These are phyloP conservation scores for Subacronicta megacephala DNA, from an alignment of 2,888 invertebrate genomes.

Conservation along the genomic window DNA sequence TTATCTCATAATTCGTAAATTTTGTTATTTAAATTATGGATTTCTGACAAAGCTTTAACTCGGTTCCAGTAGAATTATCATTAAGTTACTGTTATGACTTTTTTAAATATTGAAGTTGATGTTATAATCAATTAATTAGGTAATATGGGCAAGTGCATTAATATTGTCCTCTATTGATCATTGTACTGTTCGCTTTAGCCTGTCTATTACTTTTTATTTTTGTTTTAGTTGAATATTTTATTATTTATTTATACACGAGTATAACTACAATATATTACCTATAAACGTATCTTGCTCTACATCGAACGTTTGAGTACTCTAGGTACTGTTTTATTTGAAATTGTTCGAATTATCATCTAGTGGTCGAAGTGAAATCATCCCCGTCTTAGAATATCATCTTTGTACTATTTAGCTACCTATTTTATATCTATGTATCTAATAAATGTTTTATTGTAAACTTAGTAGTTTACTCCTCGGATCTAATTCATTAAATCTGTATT, in stretches of 20 bases:
- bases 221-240: constrained; percentile 89
- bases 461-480: constrained; percentile 84
- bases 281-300: constrained; percentile 74
- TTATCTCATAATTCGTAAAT: constrained; percentile 86
- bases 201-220: constrained; percentile 85
- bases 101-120: constrained; percentile 88
- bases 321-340: constrained; percentile 69
- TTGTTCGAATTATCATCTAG: constrained; percentile 64
- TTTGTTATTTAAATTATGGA: constrained; percentile 89
- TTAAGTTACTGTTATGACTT: constrained; percentile 89
- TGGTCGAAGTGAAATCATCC: constrained; percentile 72
- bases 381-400: constrained; percentile 79
- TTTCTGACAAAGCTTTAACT: constrained; percentile 89
- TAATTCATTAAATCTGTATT: constrained; percentile 85
- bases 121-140: constrained; percentile 89
- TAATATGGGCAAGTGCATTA: constrained; percentile 89
- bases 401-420: constrained; percentile 82
- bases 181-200: constrained; percentile 87
- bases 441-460: constrained; percentile 87
- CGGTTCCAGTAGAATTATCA: constrained; percentile 89
- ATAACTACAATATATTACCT: constrained; percentile 70
- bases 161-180: constrained; percentile 87
- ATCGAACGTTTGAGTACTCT: constrained; percentile 75
- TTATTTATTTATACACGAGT: constrained; percentile 87
- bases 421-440: constrained; percentile 85